These are phyloP conservation scores for Pyralis farinalis DNA, from an alignment of 2,888 invertebrate genomes.

Conservation along the genomic window DNA sequence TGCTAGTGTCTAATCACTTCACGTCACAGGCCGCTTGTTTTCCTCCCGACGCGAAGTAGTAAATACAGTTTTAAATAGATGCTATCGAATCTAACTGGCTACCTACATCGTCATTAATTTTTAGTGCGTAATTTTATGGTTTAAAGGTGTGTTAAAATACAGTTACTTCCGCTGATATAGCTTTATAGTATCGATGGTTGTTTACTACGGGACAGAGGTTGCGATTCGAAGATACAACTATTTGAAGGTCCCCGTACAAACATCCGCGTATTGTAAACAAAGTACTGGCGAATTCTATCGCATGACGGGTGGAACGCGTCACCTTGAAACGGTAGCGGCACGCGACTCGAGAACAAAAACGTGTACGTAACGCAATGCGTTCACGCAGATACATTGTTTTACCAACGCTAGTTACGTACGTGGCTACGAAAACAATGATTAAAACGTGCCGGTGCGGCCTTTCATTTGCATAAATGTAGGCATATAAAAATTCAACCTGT, in stretches of 20 bases:
- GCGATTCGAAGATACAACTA: not conserved
- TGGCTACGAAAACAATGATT: not conserved
- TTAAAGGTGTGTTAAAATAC: too few species aligned
- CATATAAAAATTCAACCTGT: too few species aligned
- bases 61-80: not conserved
- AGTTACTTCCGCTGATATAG: too few species aligned
- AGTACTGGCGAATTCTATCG: not conserved
- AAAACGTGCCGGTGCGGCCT: not conserved
- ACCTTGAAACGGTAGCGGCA: constrained; percentile 9
- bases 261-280: constrained; percentile 9
- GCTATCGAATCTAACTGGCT: too few species aligned
- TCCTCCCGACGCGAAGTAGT: too few species aligned
- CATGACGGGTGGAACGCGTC: not conserved
- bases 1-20: too few species aligned
- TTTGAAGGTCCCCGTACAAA: constrained; percentile 1
- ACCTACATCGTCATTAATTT: too few species aligned
- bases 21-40: too few species aligned
- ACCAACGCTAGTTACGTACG: not conserved
- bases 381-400: constrained; percentile 5
- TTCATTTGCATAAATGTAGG: too few species aligned
- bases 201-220: not conserved
- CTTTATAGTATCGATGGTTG: not conserved
- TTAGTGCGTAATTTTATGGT: too few species aligned
- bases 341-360: constrained; percentile 8
- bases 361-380: constrained; percentile 2